Evolutionary conservation across 2,888 invertebrate genomes (phyloP), one percentile per base, ranked within the genome.

Genomic region (Graphium colonna): DNA sequence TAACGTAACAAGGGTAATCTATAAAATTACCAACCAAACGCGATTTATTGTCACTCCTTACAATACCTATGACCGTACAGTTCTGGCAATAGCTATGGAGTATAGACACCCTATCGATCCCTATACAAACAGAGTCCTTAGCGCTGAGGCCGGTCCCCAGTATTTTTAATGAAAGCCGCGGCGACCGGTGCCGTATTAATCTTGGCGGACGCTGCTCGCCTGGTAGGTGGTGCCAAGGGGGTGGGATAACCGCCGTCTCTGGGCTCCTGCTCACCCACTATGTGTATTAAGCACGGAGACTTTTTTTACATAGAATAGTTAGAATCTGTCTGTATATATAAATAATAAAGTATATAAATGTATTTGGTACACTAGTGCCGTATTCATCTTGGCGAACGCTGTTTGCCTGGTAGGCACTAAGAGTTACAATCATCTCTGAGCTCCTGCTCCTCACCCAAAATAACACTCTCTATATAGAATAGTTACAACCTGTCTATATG

Each of bases 151-250:
- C 65, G 65, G 60, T 71, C 78, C 75, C 73, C 73, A 78, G 77
- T 79, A 75, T 77, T 82, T 82, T 82, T 86, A 87, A 86, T 86
- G 83, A 85, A 86, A 82, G 79, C 81, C 73, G 77, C 71, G 84
- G 84, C 82, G 79, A 74, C 72, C 77, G 71, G 74, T 74, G 72
- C 78, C 79, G 84, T 86, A 88, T 88, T 88, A 87, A 88, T 88
- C 88, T 87, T 87, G 76, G 74, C 76, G 78, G 75, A 71, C 73
- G 71, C 66, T 81, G 78, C 70, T 69, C 69, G 70, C 86, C 81
- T 84, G 69, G 84, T 86, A 85, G 81, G 77, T 76, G 79, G 78
- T 77, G 77, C 79, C 76, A 78, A 82, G 85, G 82, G 77, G 68
- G 73, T 69, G 64, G 68, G 64, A 77, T 79, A 68, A 77, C 75